Evolutionary conservation across 2,113 vertebrate species (phyloP), one percentile per base, ranked within the genome.

Genomic region (Odocoileus hemionus): DNA sequence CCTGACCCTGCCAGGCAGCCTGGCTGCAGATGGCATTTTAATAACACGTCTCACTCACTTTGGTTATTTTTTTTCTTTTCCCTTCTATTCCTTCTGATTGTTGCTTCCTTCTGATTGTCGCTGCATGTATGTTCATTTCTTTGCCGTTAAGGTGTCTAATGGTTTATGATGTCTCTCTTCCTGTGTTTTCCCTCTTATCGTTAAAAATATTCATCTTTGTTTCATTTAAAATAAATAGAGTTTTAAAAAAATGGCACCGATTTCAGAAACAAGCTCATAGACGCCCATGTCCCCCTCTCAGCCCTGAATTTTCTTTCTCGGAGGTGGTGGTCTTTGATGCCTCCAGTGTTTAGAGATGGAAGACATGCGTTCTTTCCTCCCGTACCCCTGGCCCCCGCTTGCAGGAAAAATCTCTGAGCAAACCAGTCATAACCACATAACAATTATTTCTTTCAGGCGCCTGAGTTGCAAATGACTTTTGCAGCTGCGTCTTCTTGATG

Each of bases 161-260:
- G 64, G 17, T 12, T 70, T 36, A 23, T 0, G n/a, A 36, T 36
- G 64, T 12, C 9, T 70, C 0, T 36, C 64, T n/a, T 36, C 4
- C 0, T 3, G 52, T 54, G 17, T 36, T 36, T n/a, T 36, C 64
- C n/a, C 17, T 36, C 11, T 11, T 36, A 21, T 70, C 19, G 4
- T 70, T 70, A 70, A 36, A 70, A 70, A 36, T 12, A 36, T 21
- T 23, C n/a, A 36, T 36, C n/a, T 70, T 19, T 70, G n/a, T 70
- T 36, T 70, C n/a, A 36, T 70, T 70, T 70, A 36, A 21, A 70
- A 21, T 11, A 11, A 36, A 36, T 11, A 36, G 16, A 70, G 8
- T 36, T 36, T 70, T 0, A 0, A 6, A 74, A 74, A 74, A 1
- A 6, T 39, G 2, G 1, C 11, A 23, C 36, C 0, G 11, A 39